phyloP scores from a whole-genome alignment of 2,888 invertebrate genomes.

The Venustoraphidia nigricollis region DNA sequence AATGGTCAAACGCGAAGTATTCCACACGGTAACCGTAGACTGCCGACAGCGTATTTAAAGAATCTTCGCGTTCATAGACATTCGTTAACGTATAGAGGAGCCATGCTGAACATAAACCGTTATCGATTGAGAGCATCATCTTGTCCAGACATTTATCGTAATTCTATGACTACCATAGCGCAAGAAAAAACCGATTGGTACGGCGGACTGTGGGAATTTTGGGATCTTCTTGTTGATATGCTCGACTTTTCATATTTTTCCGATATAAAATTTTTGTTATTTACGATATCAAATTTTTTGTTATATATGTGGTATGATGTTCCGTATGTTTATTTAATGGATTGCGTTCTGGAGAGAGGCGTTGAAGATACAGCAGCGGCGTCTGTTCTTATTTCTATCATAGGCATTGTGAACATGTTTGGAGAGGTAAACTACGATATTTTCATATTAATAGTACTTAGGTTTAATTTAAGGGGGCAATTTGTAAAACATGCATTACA shows the following conservation, averaged over 20 bases:
- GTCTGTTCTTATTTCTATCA: conserved; percentile 70
- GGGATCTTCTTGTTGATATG: conserved; percentile 61
- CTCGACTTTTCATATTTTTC: conserved; percentile 67
- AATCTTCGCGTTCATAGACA: conserved; percentile 60
- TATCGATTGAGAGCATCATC: conserved; percentile 72
- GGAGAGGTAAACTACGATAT: conserved; percentile 49
- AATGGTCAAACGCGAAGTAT: conserved; percentile 25
- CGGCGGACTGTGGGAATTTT: conserved; percentile 60
- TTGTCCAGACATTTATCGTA: conserved; percentile 79
- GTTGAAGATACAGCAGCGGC: conserved; percentile 49
- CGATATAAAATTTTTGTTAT: conserved; percentile 57
- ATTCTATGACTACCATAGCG: conserved; percentile 74
- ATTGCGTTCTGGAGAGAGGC: conserved; percentile 58
- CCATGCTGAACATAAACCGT: conserved; percentile 70
- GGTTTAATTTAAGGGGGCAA: too few species aligned
- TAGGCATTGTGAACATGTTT: conserved; percentile 76
- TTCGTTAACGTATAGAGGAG: conserved; percentile 69
- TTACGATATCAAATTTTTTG: conserved; percentile 76
- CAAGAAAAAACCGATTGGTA: conserved; percentile 63
- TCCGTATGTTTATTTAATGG: conserved; percentile 81
- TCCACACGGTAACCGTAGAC: conserved; percentile 19
- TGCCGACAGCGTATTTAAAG: conserved; percentile 52
- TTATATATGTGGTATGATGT: conserved; percentile 89
- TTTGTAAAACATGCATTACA: too few species aligned
- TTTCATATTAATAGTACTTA: background rate